Base-by-base conservation (phyloP, 2,113 vertebrate species). In the Neogale vison region DNA sequence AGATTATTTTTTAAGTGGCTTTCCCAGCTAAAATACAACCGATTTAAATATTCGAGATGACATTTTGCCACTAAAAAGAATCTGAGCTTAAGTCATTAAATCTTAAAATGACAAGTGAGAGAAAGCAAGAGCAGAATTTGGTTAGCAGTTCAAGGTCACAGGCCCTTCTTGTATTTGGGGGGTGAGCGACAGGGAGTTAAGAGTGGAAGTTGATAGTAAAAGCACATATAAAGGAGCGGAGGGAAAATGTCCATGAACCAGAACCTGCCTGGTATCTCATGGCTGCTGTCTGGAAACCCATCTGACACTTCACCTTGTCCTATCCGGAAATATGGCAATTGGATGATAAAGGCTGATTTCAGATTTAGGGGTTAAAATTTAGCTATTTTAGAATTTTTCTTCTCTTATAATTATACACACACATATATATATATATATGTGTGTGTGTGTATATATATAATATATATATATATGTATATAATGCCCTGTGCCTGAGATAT, bases 31-130 rank as follows among this genome's bases (percentile, higher is more conserved):
- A 96, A 61, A 95, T 42, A 47, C 17, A 93, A 71, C 24, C 18
- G 24, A 67, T 63, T 88, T 94, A 92, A 90, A 69, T 96, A 93
- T 96, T 45, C 95, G 93, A 76, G 63, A 87, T 81, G 67, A 31
- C 15, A 85, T 57, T 61, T 92, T 95, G 59, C 45, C 52, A 82
- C 31, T 94, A 92, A 55, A n/a, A 96, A 91, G 59, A 77, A 47
- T 59, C 13, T 74, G 45, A 72, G 92, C 90, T 84, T 87, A 96
- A 96, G 52, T 88, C 88, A 93, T 84, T 96, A 92, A 20, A 59
- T 77, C 34, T 81, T 29, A 91, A 96, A 91, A 85, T 67, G 71
- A 72, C 59, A 93, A 47, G 55, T 10, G 34, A 72, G 90, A 96
- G 34, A 67, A 92, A 95, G 26, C 84, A 82, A 93, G 36, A 82